Base-by-base conservation (phyloP, 2,888 invertebrate species). In the Dicycla oo region DNA sequence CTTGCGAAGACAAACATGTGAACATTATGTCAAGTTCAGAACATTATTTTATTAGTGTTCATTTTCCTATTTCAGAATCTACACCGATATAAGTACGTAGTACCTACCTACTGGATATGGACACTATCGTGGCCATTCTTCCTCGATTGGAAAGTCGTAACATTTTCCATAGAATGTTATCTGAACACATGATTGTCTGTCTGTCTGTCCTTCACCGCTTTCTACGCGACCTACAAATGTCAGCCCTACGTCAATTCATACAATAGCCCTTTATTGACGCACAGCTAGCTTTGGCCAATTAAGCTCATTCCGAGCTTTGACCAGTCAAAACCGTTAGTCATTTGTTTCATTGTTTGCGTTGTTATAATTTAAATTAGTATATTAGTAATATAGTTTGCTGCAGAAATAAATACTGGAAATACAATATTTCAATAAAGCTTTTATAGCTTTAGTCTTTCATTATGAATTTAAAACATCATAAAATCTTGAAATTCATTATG, bases 141-240 rank as follows among this genome's bases (percentile, higher is more conserved):
- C 34, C 56, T 68, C 73, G 34, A 73, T 84, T 86, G 73, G 83
- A 83, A 86, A 83, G 83, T 83, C 40, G 76, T 80, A 83, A 75
- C 75, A 66, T 71, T 73, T 76, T 60, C 66, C 61, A 73, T 43
- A 43, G 56, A 70, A 67, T 58, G 67, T 78, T 78, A 82, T 83
- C 74, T 72, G 58, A 71, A 54, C 68, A 73, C 66, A 75, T 71
- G 54, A 61, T 70, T 76, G 70, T 60, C 58, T 56, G 64, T 72
- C 61, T 38, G 71, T 58, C 80, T 82, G 65, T 78, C 78, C 65
- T 63, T 68, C 58, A 38, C 60, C 53, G 72, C 87, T 84, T 82
- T 84, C 86, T 77, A 80, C 58, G 38, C 69, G 83, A 64, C 80
- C 82, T 45, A 86, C 54, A 60, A 75, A 79, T 57, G 73, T 75